phyloP scores from a whole-genome alignment of 1,140 invertebrate species.

The Aphis craccivora region DNA sequence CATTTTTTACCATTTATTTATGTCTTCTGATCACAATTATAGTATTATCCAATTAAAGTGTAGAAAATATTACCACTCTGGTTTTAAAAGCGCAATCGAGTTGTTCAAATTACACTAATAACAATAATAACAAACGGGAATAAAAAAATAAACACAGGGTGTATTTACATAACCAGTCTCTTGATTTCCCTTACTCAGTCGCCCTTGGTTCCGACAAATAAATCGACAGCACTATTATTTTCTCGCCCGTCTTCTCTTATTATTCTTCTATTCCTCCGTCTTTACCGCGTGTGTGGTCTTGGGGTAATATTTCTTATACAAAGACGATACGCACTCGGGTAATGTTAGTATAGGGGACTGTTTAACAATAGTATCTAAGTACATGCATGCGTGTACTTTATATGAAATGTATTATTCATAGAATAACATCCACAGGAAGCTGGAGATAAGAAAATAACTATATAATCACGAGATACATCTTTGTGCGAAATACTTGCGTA shows the following conservation, averaged over 20 bases:
- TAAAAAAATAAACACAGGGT: slow-evolving; percentile 54
- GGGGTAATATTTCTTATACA: slow-evolving; percentile 33
- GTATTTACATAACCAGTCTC: slow-evolving; percentile 57
- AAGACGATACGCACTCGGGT: background rate
- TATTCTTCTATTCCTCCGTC: background rate
- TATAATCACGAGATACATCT: background rate
- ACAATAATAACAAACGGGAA: slow-evolving; percentile 32
- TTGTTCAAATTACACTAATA: slow-evolving; percentile 48
- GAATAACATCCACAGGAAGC: slow-evolving; percentile 12
- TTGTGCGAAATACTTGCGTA: background rate
- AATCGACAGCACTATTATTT: slow-evolving; percentile 24
- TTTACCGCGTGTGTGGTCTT: slow-evolving; percentile 48
- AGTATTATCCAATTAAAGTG: slow-evolving; percentile 43
- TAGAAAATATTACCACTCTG: slow-evolving; percentile 35
- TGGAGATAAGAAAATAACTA: slow-evolving; percentile 13
- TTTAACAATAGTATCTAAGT: background rate
- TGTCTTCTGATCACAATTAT: slow-evolving; percentile 11
- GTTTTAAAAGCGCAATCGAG: slow-evolving; percentile 22
- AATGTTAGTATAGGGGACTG: slow-evolving; percentile 25
- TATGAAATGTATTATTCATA: slow-evolving; percentile 24
- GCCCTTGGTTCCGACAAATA: slow-evolving; percentile 8
- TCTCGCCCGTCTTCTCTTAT: background rate
- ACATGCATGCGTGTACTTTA: background rate
- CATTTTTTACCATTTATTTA: slow-evolving; percentile 37
- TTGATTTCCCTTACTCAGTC: background rate